Conservation (phyloP, 2,797 vertebrate genomes). For the Crocodylus rhombifer region DNA sequence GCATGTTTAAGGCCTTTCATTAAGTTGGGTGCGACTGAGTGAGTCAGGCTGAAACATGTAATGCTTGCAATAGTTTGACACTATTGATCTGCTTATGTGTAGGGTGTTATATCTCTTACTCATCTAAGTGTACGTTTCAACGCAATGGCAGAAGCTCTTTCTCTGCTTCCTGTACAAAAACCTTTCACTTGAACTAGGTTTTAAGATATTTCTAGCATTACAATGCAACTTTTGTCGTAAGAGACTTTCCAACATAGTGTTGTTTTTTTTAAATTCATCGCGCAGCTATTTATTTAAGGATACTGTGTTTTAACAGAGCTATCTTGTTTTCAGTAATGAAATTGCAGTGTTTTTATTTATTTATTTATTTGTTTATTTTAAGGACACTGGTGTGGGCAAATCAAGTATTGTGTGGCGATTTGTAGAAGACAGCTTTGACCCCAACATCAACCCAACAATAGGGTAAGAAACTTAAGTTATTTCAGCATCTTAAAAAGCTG, state of each 20-base stretch:
- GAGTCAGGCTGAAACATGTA: constrained; percentile 59
- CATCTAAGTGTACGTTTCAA: not conserved
- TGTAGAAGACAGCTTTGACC: constrained; percentile 98
- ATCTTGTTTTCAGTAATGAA: not conserved
- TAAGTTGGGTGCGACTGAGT: constrained; percentile 68
- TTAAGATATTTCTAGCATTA: not conserved
- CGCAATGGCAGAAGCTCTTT: not conserved
- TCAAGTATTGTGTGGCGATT: constrained; percentile 95
- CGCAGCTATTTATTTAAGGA: not conserved
- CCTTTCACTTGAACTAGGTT: not conserved
- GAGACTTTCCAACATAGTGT: not conserved
- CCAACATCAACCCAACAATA: constrained; percentile 98
- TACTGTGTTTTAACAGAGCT: not conserved
- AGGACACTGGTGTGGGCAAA: constrained; percentile 90
- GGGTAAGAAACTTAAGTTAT: constrained; percentile 86
- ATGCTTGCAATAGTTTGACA: not conserved
- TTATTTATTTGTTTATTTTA: not conserved
- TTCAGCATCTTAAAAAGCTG: not conserved
- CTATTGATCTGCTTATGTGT: not conserved
- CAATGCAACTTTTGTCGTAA: not conserved
- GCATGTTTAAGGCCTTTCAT: constrained; percentile 58
- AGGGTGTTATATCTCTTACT: not conserved
- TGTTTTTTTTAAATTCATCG: too few relatives aligned
- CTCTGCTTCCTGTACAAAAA: not conserved
- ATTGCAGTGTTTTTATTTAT: not conserved